Percentiles rank a stretch among this genome's conserved stretches.
Evolutionary conservation across 2,113 vertebrate species (phyloP).

Genomic region (Rousettus leschenaultii): DNA sequence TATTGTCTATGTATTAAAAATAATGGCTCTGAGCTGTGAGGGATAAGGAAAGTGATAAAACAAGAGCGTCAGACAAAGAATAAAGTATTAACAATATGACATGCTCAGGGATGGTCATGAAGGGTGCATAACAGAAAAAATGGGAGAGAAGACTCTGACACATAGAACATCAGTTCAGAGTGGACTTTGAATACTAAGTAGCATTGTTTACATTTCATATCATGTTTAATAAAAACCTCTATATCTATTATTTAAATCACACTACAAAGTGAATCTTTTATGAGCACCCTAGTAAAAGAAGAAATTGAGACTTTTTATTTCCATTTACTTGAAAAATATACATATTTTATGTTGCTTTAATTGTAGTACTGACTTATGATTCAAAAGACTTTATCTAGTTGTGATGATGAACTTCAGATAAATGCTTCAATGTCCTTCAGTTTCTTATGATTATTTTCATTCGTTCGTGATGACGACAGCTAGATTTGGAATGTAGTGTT

Average conservation of each 20-base stretch:
- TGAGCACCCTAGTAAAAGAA: not conserved
- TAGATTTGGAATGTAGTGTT: not conserved
- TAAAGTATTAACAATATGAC: not conserved
- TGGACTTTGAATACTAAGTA: not conserved
- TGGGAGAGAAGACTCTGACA: not conserved
- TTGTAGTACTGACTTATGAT: not conserved
- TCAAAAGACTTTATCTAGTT: not conserved
- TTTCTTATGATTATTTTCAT: constrained; percentile 11
- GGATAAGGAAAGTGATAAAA: not conserved
- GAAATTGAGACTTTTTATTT: not conserved
- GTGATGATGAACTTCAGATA: not conserved
- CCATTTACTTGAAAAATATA: not conserved
- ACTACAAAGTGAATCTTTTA: not conserved
- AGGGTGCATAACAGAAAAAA: not conserved
- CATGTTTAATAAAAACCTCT: not conserved
- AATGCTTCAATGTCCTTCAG: not conserved
- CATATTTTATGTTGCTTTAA: not conserved
- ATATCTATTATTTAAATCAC: not conserved
- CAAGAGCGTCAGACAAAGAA: not conserved
- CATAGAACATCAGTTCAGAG: not conserved
- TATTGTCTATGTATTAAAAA: not conserved
- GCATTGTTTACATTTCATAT: not conserved
- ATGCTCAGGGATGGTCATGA: not conserved
- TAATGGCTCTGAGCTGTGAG: not conserved
- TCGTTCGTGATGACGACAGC: not conserved